phyloP scores from a whole-genome alignment of 2,113 vertebrate genomes.

The Macquaria ambigua region DNA sequence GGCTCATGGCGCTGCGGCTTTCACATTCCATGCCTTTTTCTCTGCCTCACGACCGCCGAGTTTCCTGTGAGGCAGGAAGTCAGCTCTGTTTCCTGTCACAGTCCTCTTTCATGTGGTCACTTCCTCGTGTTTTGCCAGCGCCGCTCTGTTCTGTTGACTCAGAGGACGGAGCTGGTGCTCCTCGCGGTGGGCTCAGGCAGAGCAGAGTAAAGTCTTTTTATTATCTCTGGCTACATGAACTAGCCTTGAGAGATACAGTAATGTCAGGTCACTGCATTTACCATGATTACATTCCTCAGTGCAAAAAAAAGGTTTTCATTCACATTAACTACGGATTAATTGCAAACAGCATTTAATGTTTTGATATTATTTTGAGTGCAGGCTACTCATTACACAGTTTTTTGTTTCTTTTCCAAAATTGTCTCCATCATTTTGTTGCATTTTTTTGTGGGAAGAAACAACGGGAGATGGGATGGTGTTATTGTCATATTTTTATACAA shows the following conservation, averaged over 20 bases:
- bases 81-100: slow-evolving; percentile 82
- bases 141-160: slow-evolving; percentile 69
- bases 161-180: slow-evolving; percentile 56
- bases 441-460: neutral
- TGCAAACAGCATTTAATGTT: neutral
- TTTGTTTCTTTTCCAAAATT: neutral
- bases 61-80: slow-evolving; percentile 87
- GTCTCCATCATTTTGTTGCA: neutral
- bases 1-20: slow-evolving; percentile 46
- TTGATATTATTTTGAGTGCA: neutral
- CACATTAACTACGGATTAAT: neutral
- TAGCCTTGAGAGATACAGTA: neutral
- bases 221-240: neutral
- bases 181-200: slow-evolving; percentile 31
- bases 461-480: slow-evolving; percentile 39
- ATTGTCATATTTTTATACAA: slow-evolving; percentile 52
- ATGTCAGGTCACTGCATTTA: slow-evolving; percentile 2
- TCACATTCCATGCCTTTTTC: slow-evolving; percentile 77
- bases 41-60: slow-evolving; percentile 73
- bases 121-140: slow-evolving; percentile 82
- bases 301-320: neutral
- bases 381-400: neutral
- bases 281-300: slow-evolving; percentile 6
- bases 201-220: neutral
- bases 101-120: slow-evolving; percentile 87